Conservation (phyloP, 1,140 invertebrate species). For the Apolygus lucorum region DNA sequence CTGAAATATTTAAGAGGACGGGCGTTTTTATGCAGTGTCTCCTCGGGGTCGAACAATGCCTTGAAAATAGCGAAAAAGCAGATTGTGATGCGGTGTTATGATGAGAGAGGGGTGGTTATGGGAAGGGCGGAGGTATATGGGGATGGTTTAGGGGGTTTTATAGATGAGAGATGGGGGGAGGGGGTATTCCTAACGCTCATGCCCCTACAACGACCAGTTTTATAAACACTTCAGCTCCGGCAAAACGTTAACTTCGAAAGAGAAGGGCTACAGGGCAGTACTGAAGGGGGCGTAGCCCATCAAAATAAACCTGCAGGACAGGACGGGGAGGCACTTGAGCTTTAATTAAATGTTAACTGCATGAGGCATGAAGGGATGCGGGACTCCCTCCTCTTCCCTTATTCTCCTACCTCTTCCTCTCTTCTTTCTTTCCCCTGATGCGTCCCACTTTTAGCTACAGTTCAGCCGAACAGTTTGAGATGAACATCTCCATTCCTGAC, state of each 20-base stretch:
- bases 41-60: too few species aligned
- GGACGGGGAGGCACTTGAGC: conserved; percentile 7
- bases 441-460: background rate
- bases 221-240: conserved; percentile 4
- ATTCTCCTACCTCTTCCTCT: background rate
- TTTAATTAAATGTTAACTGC: conserved; percentile 15
- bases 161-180: too few species aligned
- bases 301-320: conserved; percentile 12
- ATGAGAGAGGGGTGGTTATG: too few species aligned
- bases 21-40: background rate
- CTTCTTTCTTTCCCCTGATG: too few species aligned
- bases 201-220: background rate
- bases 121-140: too few species aligned
- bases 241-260: conserved; percentile 4
- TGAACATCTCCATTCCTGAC: too few species aligned
- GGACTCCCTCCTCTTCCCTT: too few species aligned
- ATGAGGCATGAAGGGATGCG: conserved; percentile 2
- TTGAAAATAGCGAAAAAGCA: too few species aligned
- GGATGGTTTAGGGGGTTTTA: too few species aligned
- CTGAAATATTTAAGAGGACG: background rate
- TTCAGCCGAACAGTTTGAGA: background rate
- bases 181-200: background rate
- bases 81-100: too few species aligned
- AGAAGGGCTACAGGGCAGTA: background rate
- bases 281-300: background rate